Conservation (phyloP, 1,140 invertebrate species). For the Heterodera carotae region DNA sequence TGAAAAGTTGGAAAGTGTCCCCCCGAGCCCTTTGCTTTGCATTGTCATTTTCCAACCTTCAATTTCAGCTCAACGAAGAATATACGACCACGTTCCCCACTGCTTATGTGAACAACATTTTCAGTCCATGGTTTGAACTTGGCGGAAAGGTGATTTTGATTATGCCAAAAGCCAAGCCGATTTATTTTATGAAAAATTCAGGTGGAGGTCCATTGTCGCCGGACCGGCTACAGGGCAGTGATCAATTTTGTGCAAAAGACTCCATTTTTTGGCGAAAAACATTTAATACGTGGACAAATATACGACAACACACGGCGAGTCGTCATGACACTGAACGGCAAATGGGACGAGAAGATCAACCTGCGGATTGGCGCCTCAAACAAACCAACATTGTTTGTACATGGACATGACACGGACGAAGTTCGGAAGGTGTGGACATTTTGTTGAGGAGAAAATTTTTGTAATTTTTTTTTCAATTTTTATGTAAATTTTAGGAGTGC, state of each 20-base stretch:
- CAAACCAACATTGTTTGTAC: conserved; percentile 81
- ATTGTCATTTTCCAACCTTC: not conserved
- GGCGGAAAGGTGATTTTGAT: conserved; percentile 67
- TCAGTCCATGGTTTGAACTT: conserved; percentile 70
- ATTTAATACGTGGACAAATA: conserved; percentile 67
- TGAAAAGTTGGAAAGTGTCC: conserved; percentile 16
- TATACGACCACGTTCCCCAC: conserved; percentile 70
- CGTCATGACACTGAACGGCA: no score
- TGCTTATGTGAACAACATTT: conserved; percentile 70
- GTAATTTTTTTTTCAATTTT: not conserved
- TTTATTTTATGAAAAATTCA: conserved; percentile 16
- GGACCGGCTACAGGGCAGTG: conserved; percentile 68
- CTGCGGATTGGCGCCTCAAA: conserved; percentile 73
- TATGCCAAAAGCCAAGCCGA: no score
- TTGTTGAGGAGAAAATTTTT: not conserved
- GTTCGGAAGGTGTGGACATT: conserved; percentile 75
- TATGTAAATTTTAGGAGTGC: conserved; percentile 44
- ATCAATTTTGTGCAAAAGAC: conserved; percentile 70
- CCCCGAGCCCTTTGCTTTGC: not conserved
- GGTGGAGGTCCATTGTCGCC: conserved; percentile 66
- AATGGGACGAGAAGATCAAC: conserved; percentile 63
- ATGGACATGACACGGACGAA: conserved; percentile 81
- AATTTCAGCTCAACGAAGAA: conserved; percentile 66
- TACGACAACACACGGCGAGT: conserved; percentile 77
- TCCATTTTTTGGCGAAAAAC: conserved; percentile 70